phyloP scores from a whole-genome alignment of 2,888 invertebrate genomes.

The Willowsia nigromaculata region DNA sequence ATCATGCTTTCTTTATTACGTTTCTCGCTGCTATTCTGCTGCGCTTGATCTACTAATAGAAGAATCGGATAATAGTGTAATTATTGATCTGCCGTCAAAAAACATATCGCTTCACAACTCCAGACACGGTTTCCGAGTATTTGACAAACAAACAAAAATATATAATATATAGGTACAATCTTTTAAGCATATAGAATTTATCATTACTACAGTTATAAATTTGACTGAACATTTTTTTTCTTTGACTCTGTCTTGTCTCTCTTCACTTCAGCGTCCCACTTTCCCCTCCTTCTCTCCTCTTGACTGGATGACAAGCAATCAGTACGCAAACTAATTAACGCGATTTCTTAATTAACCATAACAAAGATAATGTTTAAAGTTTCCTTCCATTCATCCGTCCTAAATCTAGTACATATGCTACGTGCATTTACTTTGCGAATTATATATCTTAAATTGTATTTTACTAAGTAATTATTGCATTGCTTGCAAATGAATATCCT shows the following conservation, averaged over 20 bases:
- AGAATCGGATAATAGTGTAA: neutral
- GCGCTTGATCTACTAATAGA: neutral
- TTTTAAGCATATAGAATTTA: neutral
- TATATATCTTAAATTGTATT: neutral
- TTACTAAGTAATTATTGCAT: slow-evolving; percentile 15
- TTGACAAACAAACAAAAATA: slow-evolving; percentile 19
- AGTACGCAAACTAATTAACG: slow-evolving; percentile 6
- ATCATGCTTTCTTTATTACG: neutral
- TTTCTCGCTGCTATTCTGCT: neutral
- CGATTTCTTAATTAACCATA: neutral
- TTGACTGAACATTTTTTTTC: slow-evolving; percentile 18
- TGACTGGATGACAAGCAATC: slow-evolving; percentile 50
- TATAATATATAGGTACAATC: slow-evolving; percentile 3
- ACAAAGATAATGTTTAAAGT: neutral
- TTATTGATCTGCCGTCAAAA: slow-evolving; percentile 4
- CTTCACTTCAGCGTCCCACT: neutral
- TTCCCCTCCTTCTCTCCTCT: neutral
- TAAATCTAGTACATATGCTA: neutral
- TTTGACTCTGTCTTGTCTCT: slow-evolving; percentile 3
- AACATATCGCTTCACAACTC: neutral
- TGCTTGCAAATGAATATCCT: neutral
- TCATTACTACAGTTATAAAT: neutral
- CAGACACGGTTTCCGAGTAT: slow-evolving; percentile 27
- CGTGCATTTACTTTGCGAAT: neutral
- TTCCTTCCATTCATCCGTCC: neutral